Evolutionary conservation across 2,113 vertebrate species (phyloP), one percentile per base, ranked within the genome.

Genomic region (Terrapene triunguis): DNA sequence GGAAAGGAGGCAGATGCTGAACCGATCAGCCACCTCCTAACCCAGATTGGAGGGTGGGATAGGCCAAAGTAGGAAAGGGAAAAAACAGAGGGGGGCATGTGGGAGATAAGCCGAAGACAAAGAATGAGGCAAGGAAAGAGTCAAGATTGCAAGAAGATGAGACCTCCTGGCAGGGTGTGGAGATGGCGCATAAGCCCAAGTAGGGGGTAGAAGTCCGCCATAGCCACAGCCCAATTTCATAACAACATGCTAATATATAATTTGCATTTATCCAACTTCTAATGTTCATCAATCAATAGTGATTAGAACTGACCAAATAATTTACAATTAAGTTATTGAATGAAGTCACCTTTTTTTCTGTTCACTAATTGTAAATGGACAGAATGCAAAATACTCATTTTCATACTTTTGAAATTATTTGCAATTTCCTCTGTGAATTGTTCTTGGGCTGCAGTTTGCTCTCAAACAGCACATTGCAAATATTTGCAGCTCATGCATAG

Each of bases 401-500:
- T 44, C 72, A 47, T 44, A 27, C 35, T 95, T 95, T 91, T 92
- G 19, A 55, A 87, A 42, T 90, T 94, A 84, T 87, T 96, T 94
- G 93, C 94, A 96, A 94, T 82, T 69, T 42, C 22, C 42, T 76
- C 74, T 47, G 29, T 62, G 74, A 47, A 25, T 27, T 42, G 38
- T 44, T 76, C 42, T 13, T 47, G 22, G 42, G 38, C 74, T 14
- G 42, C 42, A 76, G 22, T 44, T 44, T 13, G 24, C 24, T 25
- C 42, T 76, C 42, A 27, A 27, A 14, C 74, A 27, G 11, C 24
- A 24, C 6, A 42, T 27, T 76, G 74, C 11, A 76, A 44, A 27
- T 27, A 76, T 76, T 47, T 76, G 10, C 24, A 47, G 42, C 42
- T 76, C 24, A 76, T 44, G 11, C 42, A 47, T 44, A 44, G 42